Base-by-base conservation (phyloP, 2,113 vertebrate species). In the Notechis scutatus region DNA sequence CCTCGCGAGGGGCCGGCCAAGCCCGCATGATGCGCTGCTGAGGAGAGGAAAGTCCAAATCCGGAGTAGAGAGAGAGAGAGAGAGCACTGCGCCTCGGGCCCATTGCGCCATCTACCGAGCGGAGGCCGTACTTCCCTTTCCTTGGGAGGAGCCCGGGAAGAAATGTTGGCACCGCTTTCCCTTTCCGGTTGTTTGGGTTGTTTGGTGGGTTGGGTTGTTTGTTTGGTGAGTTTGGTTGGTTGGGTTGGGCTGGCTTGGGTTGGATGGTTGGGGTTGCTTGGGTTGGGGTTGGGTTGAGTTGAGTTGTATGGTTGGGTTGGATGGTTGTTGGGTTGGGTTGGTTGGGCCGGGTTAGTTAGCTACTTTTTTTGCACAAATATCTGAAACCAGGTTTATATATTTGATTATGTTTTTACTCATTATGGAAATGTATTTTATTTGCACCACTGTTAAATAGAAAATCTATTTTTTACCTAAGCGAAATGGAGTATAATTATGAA, bases 21-120 rank as follows among this genome's bases (percentile, higher is more conserved):
- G 94, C 94, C 95, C 96, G 94, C 95, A 94, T 94, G 94, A 96
- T 93, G 93, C 96, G 90, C 92, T 88, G 91, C 93, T 2, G 56
- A 88, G 69, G 90, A 94, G 94, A 89, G 93, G 86, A 93, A 94
- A 92, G 23, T 20, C 14, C 89, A 91, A 88, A 85, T 89, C 90
- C 93, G 50, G 52, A 59, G 61, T 91, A 88, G 45, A 45, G 45
- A 45, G 93, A 86, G 5, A 88, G 5, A 88, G 45, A 88, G 5
- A 88, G 45, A 56, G 29, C 4, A 88, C 7, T 42, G 56, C n/a
- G 57, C 52, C 18, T 81, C 55, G 89, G 23, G 56, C 39, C 93
- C 45, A 87, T 94, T 94, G 94, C 91, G 93, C 15, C 94, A 90
- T 85, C 95, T 96, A 61, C 24, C 61, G 90, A 21, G 64, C 90